Conservation (phyloP, 2,797 vertebrate species). For the Remorina albescens region DNA sequence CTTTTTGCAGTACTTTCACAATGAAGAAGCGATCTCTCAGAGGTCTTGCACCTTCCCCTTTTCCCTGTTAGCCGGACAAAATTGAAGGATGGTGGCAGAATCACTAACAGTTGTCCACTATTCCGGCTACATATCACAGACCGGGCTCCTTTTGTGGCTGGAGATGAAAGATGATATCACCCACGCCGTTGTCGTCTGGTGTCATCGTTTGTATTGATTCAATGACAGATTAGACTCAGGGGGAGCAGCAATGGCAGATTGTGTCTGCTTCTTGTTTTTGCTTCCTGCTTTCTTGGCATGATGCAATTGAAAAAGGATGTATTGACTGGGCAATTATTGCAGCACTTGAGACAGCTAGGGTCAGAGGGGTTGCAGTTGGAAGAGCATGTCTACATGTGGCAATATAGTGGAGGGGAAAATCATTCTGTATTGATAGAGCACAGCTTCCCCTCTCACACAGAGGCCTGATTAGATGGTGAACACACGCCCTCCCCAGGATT, state of each 20-base stretch:
- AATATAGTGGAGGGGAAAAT: constrained; percentile 53
- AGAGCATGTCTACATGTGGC: constrained; percentile 48
- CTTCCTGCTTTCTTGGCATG: constrained; percentile 70
- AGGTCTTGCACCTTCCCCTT: constrained; percentile 24
- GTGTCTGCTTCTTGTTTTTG: constrained; percentile 68
- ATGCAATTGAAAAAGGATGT: constrained; percentile 70
- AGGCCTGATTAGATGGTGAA: constrained; percentile 50
- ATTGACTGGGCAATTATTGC: constrained; percentile 81
- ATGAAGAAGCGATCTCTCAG: constrained; percentile 39
- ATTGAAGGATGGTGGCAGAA: constrained; percentile 61
- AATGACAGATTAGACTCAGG: constrained; percentile 71
- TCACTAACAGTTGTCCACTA: constrained; percentile 39
- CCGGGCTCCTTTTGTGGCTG: constrained; percentile 56
- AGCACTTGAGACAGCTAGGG: constrained; percentile 68
- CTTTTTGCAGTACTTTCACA: constrained; percentile 45
- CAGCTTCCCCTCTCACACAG: constrained; percentile 30
- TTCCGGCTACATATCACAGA: constrained; percentile 48
- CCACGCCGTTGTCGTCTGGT: constrained; percentile 65
- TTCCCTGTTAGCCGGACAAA: constrained; percentile 42
- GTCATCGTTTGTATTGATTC: constrained; percentile 80
- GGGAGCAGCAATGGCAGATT: constrained; percentile 46
- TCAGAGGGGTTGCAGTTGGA: constrained; percentile 46
- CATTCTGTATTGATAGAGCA: constrained; percentile 50
- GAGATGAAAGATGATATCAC: constrained; percentile 77
- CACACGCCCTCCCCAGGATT: constrained; percentile 53